These are phyloP conservation scores for Mnemiopsis leidyi DNA, from an alignment of 37 sponge, comb jelly and placozoan genomes.

Conservation along the genomic window DNA sequence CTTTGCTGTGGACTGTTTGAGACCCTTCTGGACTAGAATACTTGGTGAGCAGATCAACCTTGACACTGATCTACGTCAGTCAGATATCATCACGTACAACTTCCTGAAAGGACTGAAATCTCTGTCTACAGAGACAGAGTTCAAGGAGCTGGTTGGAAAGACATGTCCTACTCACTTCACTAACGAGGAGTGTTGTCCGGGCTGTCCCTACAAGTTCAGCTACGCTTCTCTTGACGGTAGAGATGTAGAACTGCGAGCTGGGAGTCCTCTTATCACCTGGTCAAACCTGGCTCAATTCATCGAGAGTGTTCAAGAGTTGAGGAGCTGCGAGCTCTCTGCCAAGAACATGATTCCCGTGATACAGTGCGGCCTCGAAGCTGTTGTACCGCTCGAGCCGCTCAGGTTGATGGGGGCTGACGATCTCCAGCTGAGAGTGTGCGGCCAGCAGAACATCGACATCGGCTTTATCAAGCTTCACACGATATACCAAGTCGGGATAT, in stretches of 20 bases:
- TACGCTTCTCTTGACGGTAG: slow-evolving; percentile 42
- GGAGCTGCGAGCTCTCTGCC: slow-evolving; percentile 74
- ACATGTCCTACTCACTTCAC: slow-evolving; percentile 21
- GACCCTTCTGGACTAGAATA: slow-evolving; percentile 90
- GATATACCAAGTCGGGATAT: slow-evolving; percentile 89
- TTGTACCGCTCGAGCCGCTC: slow-evolving; percentile 83
- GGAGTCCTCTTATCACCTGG: slow-evolving; percentile 67
- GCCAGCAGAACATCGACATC: slow-evolving; percentile 79
- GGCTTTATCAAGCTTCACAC: slow-evolving; percentile 92
- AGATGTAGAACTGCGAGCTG: background rate
- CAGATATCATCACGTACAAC: slow-evolving; percentile 85
- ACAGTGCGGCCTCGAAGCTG: slow-evolving; percentile 82
- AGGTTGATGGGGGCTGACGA: slow-evolving; percentile 75
- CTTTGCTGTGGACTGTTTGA: slow-evolving; percentile 84
- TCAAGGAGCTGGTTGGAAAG: slow-evolving; percentile 22
- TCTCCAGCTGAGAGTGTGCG: slow-evolving; percentile 84
- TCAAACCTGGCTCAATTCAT: slow-evolving; percentile 75
- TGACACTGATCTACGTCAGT: slow-evolving; percentile 74
- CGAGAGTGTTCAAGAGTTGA: slow-evolving; percentile 65
- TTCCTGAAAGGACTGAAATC: slow-evolving; percentile 66
- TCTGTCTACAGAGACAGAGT: background rate
- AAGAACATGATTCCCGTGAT: slow-evolving; percentile 70
- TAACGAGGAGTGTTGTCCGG: slow-evolving; percentile 18
- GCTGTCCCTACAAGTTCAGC: slow-evolving; percentile 49
- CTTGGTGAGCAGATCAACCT: slow-evolving; percentile 69